phyloP scores from a whole-genome alignment of 2,888 invertebrate genomes.

The Acrobasis repandana region DNA sequence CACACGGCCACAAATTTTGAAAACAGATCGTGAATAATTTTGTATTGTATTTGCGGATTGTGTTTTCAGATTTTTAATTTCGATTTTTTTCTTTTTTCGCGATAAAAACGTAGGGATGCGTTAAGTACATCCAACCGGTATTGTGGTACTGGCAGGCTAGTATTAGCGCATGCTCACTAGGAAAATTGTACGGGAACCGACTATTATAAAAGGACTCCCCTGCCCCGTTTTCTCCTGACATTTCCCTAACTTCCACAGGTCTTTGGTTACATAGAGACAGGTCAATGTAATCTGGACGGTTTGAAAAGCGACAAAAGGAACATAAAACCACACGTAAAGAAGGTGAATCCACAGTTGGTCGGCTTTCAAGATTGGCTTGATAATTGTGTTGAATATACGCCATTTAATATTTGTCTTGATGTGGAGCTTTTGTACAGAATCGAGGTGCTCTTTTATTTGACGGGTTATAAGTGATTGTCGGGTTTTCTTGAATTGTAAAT shows the following conservation, averaged over 20 bases:
- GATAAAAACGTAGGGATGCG: constrained; percentile 40
- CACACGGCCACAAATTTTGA: background rate
- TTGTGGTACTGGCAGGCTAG: constrained; percentile 51
- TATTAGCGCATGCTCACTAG: constrained; percentile 62
- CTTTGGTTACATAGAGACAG: constrained; percentile 29
- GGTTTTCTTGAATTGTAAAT: background rate
- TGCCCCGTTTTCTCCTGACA: constrained; percentile 33
- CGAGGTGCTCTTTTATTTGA: background rate
- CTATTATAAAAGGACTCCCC: constrained; percentile 48
- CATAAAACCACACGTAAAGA: constrained; percentile 41
- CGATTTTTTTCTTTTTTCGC: constrained; percentile 25
- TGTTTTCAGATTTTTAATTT: constrained; percentile 22
- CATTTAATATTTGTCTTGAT: constrained; percentile 9
- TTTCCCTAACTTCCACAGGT: constrained; percentile 27
- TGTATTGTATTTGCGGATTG: background rate
- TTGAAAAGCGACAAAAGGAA: constrained; percentile 41
- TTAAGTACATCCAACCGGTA: constrained; percentile 47
- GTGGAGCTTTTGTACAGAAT: background rate
- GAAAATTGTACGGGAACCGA: constrained; percentile 46
- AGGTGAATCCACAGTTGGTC: constrained; percentile 74
- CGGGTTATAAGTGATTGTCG: constrained; percentile 2
- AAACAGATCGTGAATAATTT: background rate
- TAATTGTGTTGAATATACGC: constrained; percentile 28
- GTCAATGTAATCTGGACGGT: constrained; percentile 42
- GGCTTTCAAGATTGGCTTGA: constrained; percentile 36